A percentile compares a stretch with the other conserved stretches of the same genome.
phyloP scores from a whole-genome alignment of 2,113 vertebrate species.

The Psophia crepitans region DNA sequence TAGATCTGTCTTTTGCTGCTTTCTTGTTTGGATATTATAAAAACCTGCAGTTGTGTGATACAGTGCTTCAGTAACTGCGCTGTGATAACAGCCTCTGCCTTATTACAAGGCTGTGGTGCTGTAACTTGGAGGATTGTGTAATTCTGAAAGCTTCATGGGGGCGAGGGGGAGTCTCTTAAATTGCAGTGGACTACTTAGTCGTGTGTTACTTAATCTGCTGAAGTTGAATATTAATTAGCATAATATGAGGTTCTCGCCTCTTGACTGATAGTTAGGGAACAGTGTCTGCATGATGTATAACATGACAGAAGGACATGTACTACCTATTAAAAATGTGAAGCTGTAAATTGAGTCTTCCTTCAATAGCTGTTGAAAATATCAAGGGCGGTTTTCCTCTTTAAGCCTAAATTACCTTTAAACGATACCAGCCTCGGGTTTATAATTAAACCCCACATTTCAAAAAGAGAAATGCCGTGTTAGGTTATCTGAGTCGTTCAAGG shows the following conservation, averaged over 20 bases:
- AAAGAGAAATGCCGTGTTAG: neutral
- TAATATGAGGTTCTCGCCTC: neutral
- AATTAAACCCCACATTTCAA: rapidly evolving
- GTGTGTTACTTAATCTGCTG: neutral
- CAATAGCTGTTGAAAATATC: neutral
- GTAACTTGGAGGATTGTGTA: neutral
- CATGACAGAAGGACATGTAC: neutral
- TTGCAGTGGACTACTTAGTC: neutral
- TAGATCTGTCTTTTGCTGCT: neutral
- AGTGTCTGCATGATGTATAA: neutral
- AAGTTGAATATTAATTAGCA: neutral
- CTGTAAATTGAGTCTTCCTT: neutral
- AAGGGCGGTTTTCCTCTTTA: neutral
- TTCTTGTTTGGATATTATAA: neutral
- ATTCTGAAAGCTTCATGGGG: neutral
- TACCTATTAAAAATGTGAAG: neutral
- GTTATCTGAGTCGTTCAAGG: neutral
- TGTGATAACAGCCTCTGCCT: neutral
- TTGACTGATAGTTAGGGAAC: neutral
- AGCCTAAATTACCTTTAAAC: neutral
- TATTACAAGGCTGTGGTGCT: neutral
- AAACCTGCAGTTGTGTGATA: neutral
- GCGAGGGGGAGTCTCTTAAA: neutral
- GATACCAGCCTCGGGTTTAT: neutral
- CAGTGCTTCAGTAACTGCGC: neutral